phyloP scores from a whole-genome alignment of 1,140 invertebrate genomes.

The Formica exsecta region DNA sequence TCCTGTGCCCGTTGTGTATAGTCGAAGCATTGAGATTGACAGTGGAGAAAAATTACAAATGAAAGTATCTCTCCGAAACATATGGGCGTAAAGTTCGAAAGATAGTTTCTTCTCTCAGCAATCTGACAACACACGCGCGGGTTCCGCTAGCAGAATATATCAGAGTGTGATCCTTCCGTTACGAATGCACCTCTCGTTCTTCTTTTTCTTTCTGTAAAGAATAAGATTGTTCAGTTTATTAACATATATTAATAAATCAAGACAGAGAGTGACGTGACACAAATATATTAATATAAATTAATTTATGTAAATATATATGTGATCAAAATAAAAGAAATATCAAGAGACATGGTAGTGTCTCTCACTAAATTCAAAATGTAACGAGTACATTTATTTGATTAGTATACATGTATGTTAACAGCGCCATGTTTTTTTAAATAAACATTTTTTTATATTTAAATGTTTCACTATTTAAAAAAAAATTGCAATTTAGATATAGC shows the following conservation, averaged over 20 bases:
- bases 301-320: neutral
- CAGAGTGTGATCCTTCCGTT: no score
- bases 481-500: no score
- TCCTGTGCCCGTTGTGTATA: slow-evolving; percentile 83
- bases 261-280: neutral
- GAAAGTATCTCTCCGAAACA: slow-evolving; percentile 50
- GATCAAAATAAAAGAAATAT: slow-evolving; percentile 2
- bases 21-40: slow-evolving; percentile 79
- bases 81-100: neutral
- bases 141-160: neutral
- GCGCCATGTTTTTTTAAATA: no score
- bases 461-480: no score
- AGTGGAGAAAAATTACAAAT: slow-evolving; percentile 73
- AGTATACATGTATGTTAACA: no score
- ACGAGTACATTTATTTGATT: no score
- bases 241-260: neutral
- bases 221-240: slow-evolving; percentile 33
- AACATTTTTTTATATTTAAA: no score
- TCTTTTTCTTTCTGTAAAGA: slow-evolving; percentile 80
- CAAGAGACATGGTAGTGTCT: no score
- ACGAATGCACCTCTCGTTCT: no score
- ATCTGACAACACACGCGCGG: neutral
- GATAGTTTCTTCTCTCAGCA: neutral
- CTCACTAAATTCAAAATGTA: no score
- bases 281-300: neutral